Evolutionary conservation across 2,888 invertebrate species (phyloP).

Genomic region (Diarsia mendica): DNA sequence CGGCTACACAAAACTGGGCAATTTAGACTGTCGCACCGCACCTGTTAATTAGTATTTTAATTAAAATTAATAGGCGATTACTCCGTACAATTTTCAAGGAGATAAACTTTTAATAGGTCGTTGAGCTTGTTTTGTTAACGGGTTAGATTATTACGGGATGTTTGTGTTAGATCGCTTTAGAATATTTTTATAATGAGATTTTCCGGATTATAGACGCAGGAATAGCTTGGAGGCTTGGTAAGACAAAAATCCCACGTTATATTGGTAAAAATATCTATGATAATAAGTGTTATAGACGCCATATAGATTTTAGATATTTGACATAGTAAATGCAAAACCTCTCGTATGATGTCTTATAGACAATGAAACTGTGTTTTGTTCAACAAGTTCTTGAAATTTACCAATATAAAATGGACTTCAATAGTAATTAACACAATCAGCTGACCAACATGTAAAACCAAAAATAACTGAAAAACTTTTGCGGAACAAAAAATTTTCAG

Average conservation of each 20-base stretch:
- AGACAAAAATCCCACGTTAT: neutral
- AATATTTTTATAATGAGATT: neutral
- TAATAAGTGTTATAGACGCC: too few species aligned
- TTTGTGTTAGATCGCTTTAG: slow-evolving; percentile 37
- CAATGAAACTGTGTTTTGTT: too few species aligned
- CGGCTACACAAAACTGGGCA: slow-evolving; percentile 76
- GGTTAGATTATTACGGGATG: slow-evolving; percentile 47
- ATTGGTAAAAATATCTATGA: too few species aligned
- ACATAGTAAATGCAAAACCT: too few species aligned
- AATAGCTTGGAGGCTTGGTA: neutral
- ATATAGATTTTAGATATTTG: too few species aligned
- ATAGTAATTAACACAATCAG: too few species aligned
- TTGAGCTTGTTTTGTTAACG: slow-evolving; percentile 61
- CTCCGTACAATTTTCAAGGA: slow-evolving; percentile 77
- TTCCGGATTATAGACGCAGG: neutral
- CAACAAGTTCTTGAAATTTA: too few species aligned
- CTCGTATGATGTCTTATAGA: too few species aligned
- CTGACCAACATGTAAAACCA: too few species aligned
- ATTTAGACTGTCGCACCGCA: slow-evolving; percentile 82
- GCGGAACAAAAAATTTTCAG: too few species aligned
- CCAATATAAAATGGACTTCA: too few species aligned
- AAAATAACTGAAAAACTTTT: too few species aligned
- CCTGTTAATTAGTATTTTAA: slow-evolving; percentile 86
- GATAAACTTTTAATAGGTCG: slow-evolving; percentile 72
- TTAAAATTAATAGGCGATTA: slow-evolving; percentile 88